A percentile compares a stretch with the other conserved stretches of the same genome.
phyloP scores from a whole-genome alignment of 2,797 vertebrate species.

The Catamblyrhynchus diadema region DNA sequence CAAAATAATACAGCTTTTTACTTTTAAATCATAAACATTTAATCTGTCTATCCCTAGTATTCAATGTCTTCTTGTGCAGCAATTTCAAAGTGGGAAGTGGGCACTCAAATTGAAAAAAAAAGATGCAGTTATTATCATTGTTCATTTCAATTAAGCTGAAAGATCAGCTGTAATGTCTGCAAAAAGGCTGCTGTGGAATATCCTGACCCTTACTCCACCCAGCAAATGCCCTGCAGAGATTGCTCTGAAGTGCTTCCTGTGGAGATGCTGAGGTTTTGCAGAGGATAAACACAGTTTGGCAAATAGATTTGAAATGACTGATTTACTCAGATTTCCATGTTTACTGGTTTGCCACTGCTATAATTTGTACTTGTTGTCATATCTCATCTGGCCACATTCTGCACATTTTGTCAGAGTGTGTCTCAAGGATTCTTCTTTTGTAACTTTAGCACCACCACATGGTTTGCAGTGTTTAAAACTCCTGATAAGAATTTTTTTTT shows the following conservation, averaged over 20 bases:
- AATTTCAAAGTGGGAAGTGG: not conserved
- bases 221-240: conserved; percentile 26
- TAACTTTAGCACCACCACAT: conserved; percentile 64
- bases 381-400: conserved; percentile 6
- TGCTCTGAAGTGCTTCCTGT: conserved; percentile 31
- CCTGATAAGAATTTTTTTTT: not conserved
- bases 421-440: conserved; percentile 21
- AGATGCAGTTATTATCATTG: not conserved
- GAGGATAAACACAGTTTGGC: conserved; percentile 49
- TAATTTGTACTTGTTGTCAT: conserved; percentile 50
- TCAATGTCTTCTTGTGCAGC: not conserved
- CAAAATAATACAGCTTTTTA: not conserved
- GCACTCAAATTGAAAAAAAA: not conserved
- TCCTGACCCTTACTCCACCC: not conserved
- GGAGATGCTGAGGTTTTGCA: conserved; percentile 29
- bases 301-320: conserved; percentile 67
- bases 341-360: conserved; percentile 53
- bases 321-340: conserved; percentile 56
- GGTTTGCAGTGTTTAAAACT: conserved; percentile 36
- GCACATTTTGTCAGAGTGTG: not conserved
- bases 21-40: not conserved
- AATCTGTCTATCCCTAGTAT: not conserved
- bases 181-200: conserved; percentile 21
- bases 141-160: conserved; percentile 28
- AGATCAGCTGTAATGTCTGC: not conserved